Percentiles rank a stretch among this genome's conserved stretches.
Conservation (phyloP, 2,888 invertebrate genomes). For the Serrognathus titanus region DNA sequence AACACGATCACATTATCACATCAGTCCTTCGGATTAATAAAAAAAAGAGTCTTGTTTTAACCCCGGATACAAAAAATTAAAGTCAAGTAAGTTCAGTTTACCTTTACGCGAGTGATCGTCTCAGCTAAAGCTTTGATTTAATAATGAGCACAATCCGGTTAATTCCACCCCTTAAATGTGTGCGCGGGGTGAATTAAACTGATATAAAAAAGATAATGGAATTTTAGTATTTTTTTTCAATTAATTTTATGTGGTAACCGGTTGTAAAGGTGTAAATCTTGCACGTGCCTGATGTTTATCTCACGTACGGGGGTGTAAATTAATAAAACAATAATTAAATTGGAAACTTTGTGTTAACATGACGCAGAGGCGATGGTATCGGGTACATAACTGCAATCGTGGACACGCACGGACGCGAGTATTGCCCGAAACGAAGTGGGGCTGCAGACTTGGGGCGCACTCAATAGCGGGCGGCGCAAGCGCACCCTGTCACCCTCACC, state of each 20-base stretch:
- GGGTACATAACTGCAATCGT: conserved; percentile 19
- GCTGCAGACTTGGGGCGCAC: conserved; percentile 46
- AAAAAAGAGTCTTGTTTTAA: not conserved
- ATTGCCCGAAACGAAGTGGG: conserved; percentile 49
- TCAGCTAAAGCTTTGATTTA: not conserved
- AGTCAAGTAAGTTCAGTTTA: too few species aligned
- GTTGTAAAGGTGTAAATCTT: conserved; percentile 13
- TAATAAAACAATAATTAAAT: conserved; percentile 40
- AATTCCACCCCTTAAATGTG: not conserved
- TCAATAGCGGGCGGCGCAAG: conserved; percentile 51
- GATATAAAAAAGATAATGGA: too few species aligned
- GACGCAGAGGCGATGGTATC: conserved; percentile 36
- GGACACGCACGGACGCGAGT: conserved; percentile 24
- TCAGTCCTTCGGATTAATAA: not conserved
- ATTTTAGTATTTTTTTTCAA: conserved; percentile 1
- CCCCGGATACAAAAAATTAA: not conserved
- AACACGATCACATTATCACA: conserved; percentile 39
- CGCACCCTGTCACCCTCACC: conserved; percentile 39
- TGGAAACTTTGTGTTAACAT: conserved; percentile 40
- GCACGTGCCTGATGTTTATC: conserved; percentile 29
- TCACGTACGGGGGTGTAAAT: conserved; percentile 35
- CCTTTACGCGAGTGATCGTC: not conserved
- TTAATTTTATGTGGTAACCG: conserved; percentile 1
- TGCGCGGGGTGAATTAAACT: not conserved
- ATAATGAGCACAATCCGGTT: not conserved